Base-by-base conservation (phyloP, 2,888 invertebrate species). In the Teleiodes luculella region DNA sequence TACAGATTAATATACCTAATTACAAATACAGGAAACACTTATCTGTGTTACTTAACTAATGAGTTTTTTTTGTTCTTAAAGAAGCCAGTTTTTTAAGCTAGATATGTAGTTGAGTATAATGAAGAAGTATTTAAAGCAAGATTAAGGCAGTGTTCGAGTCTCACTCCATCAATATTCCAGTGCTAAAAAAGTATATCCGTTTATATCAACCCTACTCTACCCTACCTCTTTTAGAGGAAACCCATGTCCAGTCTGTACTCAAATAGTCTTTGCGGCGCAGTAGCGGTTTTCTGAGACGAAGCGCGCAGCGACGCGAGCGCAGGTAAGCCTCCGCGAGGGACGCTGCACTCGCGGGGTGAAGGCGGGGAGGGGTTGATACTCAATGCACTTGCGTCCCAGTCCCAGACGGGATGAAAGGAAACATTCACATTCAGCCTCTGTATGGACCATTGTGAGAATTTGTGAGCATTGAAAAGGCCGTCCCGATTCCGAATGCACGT, bases 301-400 rank as follows among this genome's bases (percentile, higher is more conserved):
- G 68, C 72, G 67, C 57, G n/a, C n/a, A n/a, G n/a, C n/a, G 28
- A n/a, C 71, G 74, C 73, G 60, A 64, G 72, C 73, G 80, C 85
- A 85, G 86, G 85, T 85, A 85, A 83, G 77, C 83, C 83, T 85
- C 67, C 75, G 65, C 24, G 64, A 39, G 66, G 63, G 65, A 53
- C 58, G 60, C 61, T 59, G 60, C 60, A 52, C 56, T 62, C 54
- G 57, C 57, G 55, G 50, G 52, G 37, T 31, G 52, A 47, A 63
- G 52, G 57, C 31, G 63, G 53, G 56, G 54, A 53, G 58, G 52
- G 53, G 58, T 62, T 61, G 60, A 59, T 67, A 61, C 70, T 72
- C 70, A 74, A 75, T 78, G 80, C 83, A 83, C 82, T 82, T 82
- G 80, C 74, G 70, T 63, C 67, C 52, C 52, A 20, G 70, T 63